Conservation (phyloP, 2,888 invertebrate genomes). For the Temnothorax ravouxi region DNA sequence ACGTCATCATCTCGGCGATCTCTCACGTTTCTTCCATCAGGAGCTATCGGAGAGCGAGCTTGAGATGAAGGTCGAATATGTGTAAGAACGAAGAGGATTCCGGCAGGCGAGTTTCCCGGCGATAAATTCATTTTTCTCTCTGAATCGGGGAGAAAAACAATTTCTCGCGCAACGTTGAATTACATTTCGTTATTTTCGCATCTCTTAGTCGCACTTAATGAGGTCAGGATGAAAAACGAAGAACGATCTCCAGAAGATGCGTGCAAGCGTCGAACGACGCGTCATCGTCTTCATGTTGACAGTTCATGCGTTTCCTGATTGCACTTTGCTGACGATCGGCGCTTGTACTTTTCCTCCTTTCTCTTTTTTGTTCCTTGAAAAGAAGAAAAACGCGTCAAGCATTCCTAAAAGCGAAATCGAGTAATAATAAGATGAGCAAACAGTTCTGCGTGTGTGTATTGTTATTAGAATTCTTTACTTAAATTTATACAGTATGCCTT, state of each 20-base stretch:
- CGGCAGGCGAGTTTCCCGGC: neutral
- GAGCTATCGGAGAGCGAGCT: constrained; percentile 16
- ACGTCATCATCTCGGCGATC: neutral
- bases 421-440: constrained; percentile 67
- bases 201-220: constrained; percentile 10
- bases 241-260: constrained; percentile 5
- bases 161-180: constrained; percentile 39
- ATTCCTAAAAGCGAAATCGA: constrained; percentile 61
- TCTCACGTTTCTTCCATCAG: neutral
- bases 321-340: constrained; percentile 13
- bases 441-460: constrained; percentile 37
- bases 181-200: constrained; percentile 20
- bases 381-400: neutral
- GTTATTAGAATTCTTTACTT: constrained; percentile 66
- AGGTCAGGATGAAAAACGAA: constrained; percentile 3
- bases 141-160: neutral
- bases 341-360: neutral
- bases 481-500: constrained; percentile 75
- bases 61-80: neutral
- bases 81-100: neutral
- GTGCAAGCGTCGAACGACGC: neutral
- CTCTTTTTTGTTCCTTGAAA: neutral
- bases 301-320: constrained; percentile 7
- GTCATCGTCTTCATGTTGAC: neutral
- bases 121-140: neutral